Base-by-base conservation (phyloP, 2,113 vertebrate genomes). In the Pachyramphus minor region DNA sequence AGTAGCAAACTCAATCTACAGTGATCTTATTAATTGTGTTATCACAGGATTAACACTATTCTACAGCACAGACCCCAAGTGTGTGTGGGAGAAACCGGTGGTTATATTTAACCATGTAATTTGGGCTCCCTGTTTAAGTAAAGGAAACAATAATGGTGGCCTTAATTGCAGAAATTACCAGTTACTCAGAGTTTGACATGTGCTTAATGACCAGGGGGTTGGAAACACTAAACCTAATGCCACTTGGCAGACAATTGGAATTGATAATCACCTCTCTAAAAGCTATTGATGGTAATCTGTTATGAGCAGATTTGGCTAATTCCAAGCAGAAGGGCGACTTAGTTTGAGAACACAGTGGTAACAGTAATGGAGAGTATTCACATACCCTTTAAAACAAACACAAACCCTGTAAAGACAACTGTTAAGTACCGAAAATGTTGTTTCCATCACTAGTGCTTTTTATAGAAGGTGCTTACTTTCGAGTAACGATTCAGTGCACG, bases 111-210 rank as follows among this genome's bases (percentile, higher is more conserved):
- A 95, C 96, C 84, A 86, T 68, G 94, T 96, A 95, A 98, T 98
- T 98, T 97, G 86, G 92, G 92, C 96, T 98, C 97, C 95, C 69
- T 72, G 95, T 98, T 98, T 97, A 97, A 98, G 97, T 92, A 97
- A 98, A 98, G 98, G 98, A 99, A 98, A 98, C 97, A 98, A 98
- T 98, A 98, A 98, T 98, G 98, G 95, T 82, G 80, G 89, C 89
- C 76, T 84, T 98, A 98, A 99, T 98, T 98, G 98, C 97, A 98
- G 97, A 97, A 99, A 99, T 98, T 98, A 97, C 97, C 96, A 97
- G 97, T 96, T 98, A 86, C 97, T 97, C 94, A 24, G 89, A 93
- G 95, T 97, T 92, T 98, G 98, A 98, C 97, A 98, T 98, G 95
- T 96, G 90, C 96, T 89, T 98, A 98, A 98, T 98, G 97, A 98